Evolutionary conservation across 2,888 invertebrate species (phyloP), one percentile per base, ranked within the genome.

Genomic region (Oegoconia quadripuncta): DNA sequence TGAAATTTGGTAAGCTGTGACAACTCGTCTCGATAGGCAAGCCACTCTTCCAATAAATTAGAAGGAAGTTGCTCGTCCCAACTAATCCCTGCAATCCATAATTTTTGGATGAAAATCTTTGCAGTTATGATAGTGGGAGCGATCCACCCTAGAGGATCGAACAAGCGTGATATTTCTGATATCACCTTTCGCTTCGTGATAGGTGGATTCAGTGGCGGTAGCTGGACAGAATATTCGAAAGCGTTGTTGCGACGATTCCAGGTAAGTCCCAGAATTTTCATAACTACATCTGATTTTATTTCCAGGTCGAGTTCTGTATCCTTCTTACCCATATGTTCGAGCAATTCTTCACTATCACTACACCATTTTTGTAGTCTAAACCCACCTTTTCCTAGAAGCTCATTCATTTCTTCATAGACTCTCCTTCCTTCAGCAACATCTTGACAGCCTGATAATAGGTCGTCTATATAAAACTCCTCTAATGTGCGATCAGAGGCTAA

Each of bases 241-340:
- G 32, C 20, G 4, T 38, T 15, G 26, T 14, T 37, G 27, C 50
- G 48, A 11, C 41, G 46, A 0, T 13, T n/a, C 49, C 50, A 55
- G 34, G 63, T 54, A 17, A 62, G 48, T 13, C 25, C 43, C 11
- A 65, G 23, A 8, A 68, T 28, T 4, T 26, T 18, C 3, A 37
- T 54, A 12, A 57, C 34, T 34, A 59, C 43, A 13, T 51, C 31
- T 26, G 45, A 38, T 9, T 59, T 18, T 11, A 38, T 23, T 33
- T 48, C 8, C 12, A 28, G 44, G 32, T n/a, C n/a, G 2, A 7
- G 16, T 31, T 11, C 13, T 3, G 11, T 31, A 2, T 23, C 23
- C 20, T 12, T 20, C 9, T 9, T 5, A 2, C n/a, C 3, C 3
- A 31, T 31, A 12, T n/a, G 6, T 13, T 31, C 8, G 7, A 31